Conservation (phyloP, 2,113 vertebrate species). For the Glaucidium brasilianum region DNA sequence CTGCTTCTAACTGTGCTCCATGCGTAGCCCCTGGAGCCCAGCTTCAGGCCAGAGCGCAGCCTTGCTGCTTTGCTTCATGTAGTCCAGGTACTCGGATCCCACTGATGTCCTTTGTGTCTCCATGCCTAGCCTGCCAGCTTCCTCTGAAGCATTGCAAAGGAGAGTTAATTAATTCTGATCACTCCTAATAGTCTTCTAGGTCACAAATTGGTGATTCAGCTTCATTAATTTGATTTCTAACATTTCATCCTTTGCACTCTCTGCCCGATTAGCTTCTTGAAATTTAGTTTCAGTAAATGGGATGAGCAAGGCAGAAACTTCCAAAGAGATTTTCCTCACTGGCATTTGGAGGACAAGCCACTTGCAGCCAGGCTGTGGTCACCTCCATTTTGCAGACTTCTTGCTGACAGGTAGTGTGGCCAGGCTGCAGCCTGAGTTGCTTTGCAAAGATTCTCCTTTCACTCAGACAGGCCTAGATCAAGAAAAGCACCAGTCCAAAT, state of each 20-base stretch:
- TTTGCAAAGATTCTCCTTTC: neutral
- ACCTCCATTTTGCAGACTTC: neutral
- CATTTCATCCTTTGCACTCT: slow-evolving; percentile 72
- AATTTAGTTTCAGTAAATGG: slow-evolving; percentile 71
- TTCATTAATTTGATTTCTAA: slow-evolving; percentile 74
- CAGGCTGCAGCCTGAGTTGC: neutral
- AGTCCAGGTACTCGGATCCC: slow-evolving; percentile 38
- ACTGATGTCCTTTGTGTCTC: neutral
- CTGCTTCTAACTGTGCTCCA: neutral
- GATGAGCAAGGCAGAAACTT: slow-evolving; percentile 70
- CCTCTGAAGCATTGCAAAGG: slow-evolving; percentile 31
- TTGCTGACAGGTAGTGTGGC: neutral
- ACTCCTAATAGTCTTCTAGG: slow-evolving; percentile 67
- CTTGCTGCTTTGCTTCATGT: neutral
- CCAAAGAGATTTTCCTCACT: slow-evolving; percentile 69
- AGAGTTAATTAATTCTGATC: slow-evolving; percentile 72
- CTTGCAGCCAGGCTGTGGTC: neutral
- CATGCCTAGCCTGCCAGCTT: neutral
- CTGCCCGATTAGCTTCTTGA: slow-evolving; percentile 72
- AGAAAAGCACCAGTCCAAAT: neutral
- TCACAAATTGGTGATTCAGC: slow-evolving; percentile 68
- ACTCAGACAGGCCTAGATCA: neutral
- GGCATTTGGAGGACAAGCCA: neutral
- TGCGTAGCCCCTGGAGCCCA: neutral
- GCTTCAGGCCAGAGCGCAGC: neutral